Conservation (phyloP, 92 coral and sea anemone genomes). For the Porites cylindrica region DNA sequence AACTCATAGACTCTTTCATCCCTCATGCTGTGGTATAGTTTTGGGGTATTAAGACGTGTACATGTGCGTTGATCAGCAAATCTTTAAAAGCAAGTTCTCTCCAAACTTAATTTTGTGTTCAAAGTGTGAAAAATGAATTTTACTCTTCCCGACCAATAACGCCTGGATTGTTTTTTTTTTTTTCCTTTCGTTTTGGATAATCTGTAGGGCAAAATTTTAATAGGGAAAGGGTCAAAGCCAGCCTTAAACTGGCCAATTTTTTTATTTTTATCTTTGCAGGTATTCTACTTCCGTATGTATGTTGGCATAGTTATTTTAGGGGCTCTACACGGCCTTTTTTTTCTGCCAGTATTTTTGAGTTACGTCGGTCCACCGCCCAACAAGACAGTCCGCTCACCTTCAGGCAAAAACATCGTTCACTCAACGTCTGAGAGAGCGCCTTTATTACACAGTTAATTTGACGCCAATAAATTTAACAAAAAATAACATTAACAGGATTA, state of each 20-base stretch:
- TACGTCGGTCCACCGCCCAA: conserved; percentile 85
- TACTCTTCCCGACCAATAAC: too few relatives aligned
- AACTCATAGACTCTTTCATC: too few relatives aligned
- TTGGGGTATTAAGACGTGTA: too few relatives aligned
- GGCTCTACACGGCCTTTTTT: conserved; percentile 90
- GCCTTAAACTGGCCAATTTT: neutral
- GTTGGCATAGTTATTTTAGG: conserved; percentile 95
- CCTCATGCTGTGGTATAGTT: too few relatives aligned
- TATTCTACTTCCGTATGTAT: conserved; percentile 99
- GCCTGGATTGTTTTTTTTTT: too few relatives aligned
- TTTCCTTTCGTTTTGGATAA: too few relatives aligned
- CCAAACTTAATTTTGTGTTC: too few relatives aligned
- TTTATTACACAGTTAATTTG: neutral
- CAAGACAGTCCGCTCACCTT: conserved; percentile 15
- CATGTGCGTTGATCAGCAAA: too few relatives aligned
- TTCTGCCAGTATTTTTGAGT: conserved; percentile 92
- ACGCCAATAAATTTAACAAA: neutral
- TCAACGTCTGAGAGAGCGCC: conserved; percentile 36
- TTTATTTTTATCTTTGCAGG: conserved; percentile 62
- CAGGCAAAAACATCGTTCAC: neutral
- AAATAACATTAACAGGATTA: neutral
- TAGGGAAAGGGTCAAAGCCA: too few relatives aligned
- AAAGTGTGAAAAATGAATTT: too few relatives aligned
- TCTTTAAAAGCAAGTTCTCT: too few relatives aligned
- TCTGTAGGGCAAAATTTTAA: too few relatives aligned